phyloP scores from a whole-genome alignment of 2,113 vertebrate genomes.

The Xerus inauris region DNA sequence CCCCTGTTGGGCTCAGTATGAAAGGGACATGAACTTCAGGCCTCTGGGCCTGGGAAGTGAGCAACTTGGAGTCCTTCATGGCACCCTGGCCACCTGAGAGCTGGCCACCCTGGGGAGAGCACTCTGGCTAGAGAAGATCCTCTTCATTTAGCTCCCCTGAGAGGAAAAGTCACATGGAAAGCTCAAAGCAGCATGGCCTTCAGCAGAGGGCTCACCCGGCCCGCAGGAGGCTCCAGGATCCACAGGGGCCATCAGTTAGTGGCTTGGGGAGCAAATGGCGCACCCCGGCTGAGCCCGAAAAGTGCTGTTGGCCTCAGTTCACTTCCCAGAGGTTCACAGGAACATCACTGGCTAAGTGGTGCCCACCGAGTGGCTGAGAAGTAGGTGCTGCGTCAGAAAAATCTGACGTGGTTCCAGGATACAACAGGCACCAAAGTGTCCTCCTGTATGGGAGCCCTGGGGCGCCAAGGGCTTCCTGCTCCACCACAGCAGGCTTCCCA shows the following conservation, averaged over 20 bases:
- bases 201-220: not conserved
- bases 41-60: not conserved
- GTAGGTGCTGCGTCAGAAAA: not conserved
- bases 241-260: not conserved
- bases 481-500: not conserved
- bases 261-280: not conserved
- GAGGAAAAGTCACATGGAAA: not conserved
- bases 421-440: not conserved
- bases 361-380: not conserved
- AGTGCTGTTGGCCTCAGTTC: not conserved
- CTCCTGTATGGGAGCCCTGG: not conserved
- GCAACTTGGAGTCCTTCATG: not conserved
- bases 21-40: not conserved
- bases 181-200: not conserved
- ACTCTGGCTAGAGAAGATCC: not conserved
- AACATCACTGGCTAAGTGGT: not conserved
- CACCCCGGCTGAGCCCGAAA: not conserved
- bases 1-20: not conserved
- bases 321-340: not conserved
- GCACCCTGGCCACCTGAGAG: not conserved
- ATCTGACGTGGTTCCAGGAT: not conserved
- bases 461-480: not conserved
- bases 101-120: constrained; percentile 6
- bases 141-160: not conserved
- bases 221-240: not conserved